These are phyloP conservation scores for Centruroides vittatus DNA, from an alignment of 1,140 invertebrate genomes.

Conservation along the genomic window DNA sequence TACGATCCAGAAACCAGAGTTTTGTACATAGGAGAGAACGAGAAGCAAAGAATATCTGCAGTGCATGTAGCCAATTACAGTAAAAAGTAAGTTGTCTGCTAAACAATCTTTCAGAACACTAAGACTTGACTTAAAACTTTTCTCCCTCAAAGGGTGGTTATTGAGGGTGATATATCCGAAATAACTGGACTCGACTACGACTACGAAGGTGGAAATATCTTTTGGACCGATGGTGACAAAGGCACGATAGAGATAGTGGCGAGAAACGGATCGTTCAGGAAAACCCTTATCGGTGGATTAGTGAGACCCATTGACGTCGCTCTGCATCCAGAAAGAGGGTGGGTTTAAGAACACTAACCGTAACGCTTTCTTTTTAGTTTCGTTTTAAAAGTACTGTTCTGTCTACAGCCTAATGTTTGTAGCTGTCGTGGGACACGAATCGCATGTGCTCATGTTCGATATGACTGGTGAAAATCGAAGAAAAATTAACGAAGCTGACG, in stretches of 20 bases:
- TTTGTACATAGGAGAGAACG: slow-evolving; percentile 22
- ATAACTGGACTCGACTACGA: slow-evolving; percentile 31
- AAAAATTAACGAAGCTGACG: neutral
- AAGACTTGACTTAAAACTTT: neutral
- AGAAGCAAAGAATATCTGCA: neutral
- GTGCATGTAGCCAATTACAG: slow-evolving; percentile 1
- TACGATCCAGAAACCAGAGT: slow-evolving; percentile 33
- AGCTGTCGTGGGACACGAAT: slow-evolving; percentile 4
- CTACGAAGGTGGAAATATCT: slow-evolving; percentile 34
- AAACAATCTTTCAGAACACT: neutral
- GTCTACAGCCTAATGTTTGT: slow-evolving; percentile 15
- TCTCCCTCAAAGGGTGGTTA: neutral
- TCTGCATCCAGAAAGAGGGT: slow-evolving; percentile 10
- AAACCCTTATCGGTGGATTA: slow-evolving; percentile 15
- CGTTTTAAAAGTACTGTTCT: neutral
- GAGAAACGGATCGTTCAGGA: slow-evolving; percentile 27
- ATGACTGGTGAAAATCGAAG: slow-evolving; percentile 16
- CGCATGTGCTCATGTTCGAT: slow-evolving; percentile 8
- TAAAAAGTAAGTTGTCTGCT: neutral
- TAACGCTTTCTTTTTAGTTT: neutral
- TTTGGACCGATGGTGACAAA: slow-evolving; percentile 31
- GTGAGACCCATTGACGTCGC: slow-evolving; percentile 14
- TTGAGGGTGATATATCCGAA: neutral
- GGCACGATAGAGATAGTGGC: slow-evolving; percentile 29
- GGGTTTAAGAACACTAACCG: neutral